Evolutionary conservation across 2,888 invertebrate genomes (phyloP).

Genomic region (Drosophila neutralis): DNA sequence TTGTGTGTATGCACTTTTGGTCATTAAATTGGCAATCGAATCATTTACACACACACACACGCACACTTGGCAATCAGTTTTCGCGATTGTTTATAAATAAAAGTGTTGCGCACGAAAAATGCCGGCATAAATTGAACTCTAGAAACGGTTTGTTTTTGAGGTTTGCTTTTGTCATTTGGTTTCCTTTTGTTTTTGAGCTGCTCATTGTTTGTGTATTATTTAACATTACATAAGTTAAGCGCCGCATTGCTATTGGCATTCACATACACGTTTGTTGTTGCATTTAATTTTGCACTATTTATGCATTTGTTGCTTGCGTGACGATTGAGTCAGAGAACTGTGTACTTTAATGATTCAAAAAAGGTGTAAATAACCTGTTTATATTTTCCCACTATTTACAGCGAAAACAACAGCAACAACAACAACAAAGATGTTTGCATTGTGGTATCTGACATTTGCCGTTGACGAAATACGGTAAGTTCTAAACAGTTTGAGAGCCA

Average conservation of each 20-base stretch:
- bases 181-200: background rate
- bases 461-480: slow-evolving; percentile 84
- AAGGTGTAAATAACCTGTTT: slow-evolving; percentile 31
- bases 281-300: background rate
- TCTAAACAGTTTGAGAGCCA: slow-evolving; percentile 31
- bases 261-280: background rate
- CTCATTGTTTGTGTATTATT: slow-evolving; percentile 6
- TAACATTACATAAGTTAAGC: background rate
- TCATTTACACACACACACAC: slow-evolving; percentile 16
- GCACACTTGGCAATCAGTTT: slow-evolving; percentile 25
- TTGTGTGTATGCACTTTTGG: slow-evolving; percentile 30
- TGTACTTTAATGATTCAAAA: slow-evolving; percentile 15
- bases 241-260: slow-evolving; percentile 12
- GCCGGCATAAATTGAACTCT: slow-evolving; percentile 41
- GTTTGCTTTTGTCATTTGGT: background rate
- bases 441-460: slow-evolving; percentile 84
- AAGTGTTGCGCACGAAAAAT: slow-evolving; percentile 57
- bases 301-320: background rate
- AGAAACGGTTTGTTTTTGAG: slow-evolving; percentile 29
- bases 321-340: slow-evolving; percentile 17
- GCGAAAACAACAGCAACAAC: slow-evolving; percentile 50
- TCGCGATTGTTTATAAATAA: slow-evolving; percentile 73
- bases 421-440: slow-evolving; percentile 81
- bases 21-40: slow-evolving; percentile 45
- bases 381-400: slow-evolving; percentile 57